Evolutionary conservation across 1,140 invertebrate species (phyloP).

Genomic region (Choristoneura fumiferana): DNA sequence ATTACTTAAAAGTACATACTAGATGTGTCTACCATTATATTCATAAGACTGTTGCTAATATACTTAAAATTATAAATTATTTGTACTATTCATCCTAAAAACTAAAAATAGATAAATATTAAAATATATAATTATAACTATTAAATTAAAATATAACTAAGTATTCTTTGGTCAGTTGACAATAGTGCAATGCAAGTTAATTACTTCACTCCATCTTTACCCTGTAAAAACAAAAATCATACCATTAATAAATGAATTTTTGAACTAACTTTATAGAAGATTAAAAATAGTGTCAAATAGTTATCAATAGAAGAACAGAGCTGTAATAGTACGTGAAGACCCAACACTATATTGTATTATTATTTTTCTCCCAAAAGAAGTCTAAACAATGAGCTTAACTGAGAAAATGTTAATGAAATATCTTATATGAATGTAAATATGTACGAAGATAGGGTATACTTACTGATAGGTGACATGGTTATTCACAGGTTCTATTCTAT

Average conservation of each 20-base stretch:
- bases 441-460: conserved; percentile 1
- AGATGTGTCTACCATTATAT: background rate
- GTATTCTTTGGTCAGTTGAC: conserved; percentile 7
- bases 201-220: conserved; percentile 4
- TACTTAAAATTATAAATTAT: conserved; percentile 1
- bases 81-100: background rate
- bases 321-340: no score
- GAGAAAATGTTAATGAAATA: background rate
- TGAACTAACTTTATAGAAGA: no score
- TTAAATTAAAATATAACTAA: conserved; percentile 1
- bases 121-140: background rate
- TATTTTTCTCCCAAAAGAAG: no score
- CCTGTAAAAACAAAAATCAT: conserved; percentile 4
- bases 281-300: no score
- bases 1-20: conserved; percentile 8
- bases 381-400: no score
- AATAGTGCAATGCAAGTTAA: background rate
- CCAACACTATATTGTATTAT: no score
- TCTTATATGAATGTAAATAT: background rate
- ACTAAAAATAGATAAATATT: background rate
- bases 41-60: background rate
- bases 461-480: conserved; percentile 4
- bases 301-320: no score
- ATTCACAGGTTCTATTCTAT: conserved; percentile 15
- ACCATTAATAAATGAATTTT: conserved; percentile 1